These are phyloP conservation scores for Papilio machaon DNA, from an alignment of 1,140 invertebrate species.

Conservation along the genomic window DNA sequence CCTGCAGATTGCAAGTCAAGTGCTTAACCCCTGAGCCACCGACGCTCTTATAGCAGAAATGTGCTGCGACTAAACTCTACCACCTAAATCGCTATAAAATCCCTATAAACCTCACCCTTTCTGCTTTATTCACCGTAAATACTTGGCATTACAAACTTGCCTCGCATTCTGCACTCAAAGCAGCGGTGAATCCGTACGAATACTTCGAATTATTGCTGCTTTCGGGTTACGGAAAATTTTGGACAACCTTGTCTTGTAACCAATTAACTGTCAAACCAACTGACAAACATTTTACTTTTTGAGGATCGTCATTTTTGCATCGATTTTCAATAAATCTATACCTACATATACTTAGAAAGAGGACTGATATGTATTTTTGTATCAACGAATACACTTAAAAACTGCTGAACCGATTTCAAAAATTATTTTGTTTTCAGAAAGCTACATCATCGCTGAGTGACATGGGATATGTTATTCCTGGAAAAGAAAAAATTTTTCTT, in stretches of 20 bases:
- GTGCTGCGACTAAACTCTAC: background rate
- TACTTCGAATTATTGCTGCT: conserved; percentile 28
- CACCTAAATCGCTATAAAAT: conserved; percentile 9
- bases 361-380: too few species aligned
- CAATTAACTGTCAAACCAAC: background rate
- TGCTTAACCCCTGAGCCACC: too few species aligned
- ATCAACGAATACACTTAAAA: too few species aligned
- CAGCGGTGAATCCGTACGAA: conserved; percentile 34
- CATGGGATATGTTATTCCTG: too few species aligned
- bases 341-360: background rate
- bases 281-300: background rate
- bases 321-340: background rate
- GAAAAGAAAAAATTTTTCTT: too few species aligned
- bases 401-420: too few species aligned
- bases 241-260: background rate
- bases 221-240: conserved; percentile 29
- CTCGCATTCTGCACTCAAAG: conserved; percentile 37
- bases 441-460: too few species aligned
- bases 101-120: conserved; percentile 19
- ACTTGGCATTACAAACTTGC: conserved; percentile 34
- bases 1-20: too few species aligned
- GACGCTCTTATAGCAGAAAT: too few species aligned
- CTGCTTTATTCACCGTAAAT: background rate
- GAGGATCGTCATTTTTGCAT: background rate
- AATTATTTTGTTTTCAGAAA: too few species aligned